phyloP scores from a whole-genome alignment of 2,888 invertebrate species.

The Ophioninae sp. region DNA sequence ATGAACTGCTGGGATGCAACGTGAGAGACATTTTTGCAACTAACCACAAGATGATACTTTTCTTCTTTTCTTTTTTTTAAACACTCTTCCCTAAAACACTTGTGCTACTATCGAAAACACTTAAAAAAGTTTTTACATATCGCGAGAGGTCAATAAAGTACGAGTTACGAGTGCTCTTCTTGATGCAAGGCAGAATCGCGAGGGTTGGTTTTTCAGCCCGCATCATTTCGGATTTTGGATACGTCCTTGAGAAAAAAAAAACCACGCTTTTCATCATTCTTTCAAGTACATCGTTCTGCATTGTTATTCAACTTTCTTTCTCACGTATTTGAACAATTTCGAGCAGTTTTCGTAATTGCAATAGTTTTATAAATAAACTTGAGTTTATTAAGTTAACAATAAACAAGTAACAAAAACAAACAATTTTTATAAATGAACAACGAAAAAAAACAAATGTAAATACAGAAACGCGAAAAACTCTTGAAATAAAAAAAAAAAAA shows the following conservation, averaged over 20 bases:
- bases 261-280: not conserved
- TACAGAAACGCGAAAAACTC: not conserved
- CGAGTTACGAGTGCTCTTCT: not conserved
- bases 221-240: not conserved
- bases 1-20: no score
- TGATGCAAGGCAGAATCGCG: not conserved
- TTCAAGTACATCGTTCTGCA: not conserved
- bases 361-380: no score
- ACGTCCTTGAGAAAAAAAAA: not conserved
- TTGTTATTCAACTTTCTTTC: not conserved
- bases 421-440: not conserved
- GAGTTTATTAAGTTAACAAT: no score
- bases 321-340: not conserved
- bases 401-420: no score
- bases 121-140: not conserved
- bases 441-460: not conserved
- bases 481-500: not conserved
- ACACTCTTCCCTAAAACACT: not conserved
- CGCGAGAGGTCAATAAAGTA: slow-evolving; percentile 1
- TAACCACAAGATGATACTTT: not conserved
- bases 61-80: not conserved
- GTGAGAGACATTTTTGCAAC: no score
- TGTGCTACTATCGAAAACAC: not conserved
- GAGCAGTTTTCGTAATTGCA: not conserved
- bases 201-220: not conserved